A percentile compares a stretch with the other conserved stretches of the same genome.
These are phyloP conservation scores for Sebastes kiyomatsui DNA, from an alignment of 2,797 vertebrate genomes.

Conservation along the genomic window DNA sequence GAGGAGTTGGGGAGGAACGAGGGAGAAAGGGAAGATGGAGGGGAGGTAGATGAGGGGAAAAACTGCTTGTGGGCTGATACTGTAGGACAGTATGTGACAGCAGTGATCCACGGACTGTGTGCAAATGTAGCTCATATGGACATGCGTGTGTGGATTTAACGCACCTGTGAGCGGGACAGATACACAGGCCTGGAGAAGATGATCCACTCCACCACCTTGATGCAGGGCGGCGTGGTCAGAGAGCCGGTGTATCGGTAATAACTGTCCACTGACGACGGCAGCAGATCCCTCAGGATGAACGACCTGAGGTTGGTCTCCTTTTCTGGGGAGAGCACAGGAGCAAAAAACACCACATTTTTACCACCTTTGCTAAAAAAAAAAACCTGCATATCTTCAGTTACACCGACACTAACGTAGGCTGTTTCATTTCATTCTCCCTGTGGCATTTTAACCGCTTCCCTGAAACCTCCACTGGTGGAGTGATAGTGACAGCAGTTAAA, in stretches of 20 bases:
- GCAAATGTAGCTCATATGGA: conserved; percentile 52
- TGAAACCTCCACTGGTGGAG: conserved; percentile 50
- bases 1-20: conserved; percentile 50
- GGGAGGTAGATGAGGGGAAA: conserved; percentile 46
- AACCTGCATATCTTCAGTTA: conserved; percentile 17
- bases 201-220: conserved; percentile 98
- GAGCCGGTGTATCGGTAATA: conserved; percentile 98
- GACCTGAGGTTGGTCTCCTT: conserved; percentile 97
- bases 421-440: conserved; percentile 48
- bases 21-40: conserved; percentile 22
- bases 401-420: conserved; percentile 27
- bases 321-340: conserved; percentile 80
- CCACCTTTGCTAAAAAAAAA: conserved; percentile 9
- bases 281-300: conserved; percentile 92
- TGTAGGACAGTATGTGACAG: conserved; percentile 32
- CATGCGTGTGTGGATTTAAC: conserved; percentile 27
- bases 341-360: not conserved
- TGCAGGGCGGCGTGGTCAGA: conserved; percentile 96
- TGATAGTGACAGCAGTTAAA: conserved; percentile 64
- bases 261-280: conserved; percentile 91
- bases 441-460: conserved; percentile 55
- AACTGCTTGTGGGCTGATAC: conserved; percentile 49
- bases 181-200: conserved; percentile 93
- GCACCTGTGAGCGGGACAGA: conserved; percentile 94
- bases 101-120: conserved; percentile 44